phyloP scores from a whole-genome alignment of 2,113 vertebrate genomes.

The Sapajus apella region DNA sequence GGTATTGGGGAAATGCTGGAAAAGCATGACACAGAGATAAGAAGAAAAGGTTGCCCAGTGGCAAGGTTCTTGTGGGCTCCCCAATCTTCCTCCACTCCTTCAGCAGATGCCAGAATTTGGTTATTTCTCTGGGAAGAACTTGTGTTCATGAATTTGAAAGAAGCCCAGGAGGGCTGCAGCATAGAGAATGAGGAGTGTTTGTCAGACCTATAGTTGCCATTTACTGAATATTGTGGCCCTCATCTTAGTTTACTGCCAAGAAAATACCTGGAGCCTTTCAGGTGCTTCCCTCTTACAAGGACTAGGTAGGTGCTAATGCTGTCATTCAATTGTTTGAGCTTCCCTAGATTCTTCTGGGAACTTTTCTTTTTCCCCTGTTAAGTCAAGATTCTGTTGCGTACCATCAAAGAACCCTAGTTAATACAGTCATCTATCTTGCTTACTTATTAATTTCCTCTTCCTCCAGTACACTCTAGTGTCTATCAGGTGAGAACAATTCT shows the following conservation, averaged over 20 bases:
- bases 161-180: background rate
- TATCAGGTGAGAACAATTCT: background rate
- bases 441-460: background rate
- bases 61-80: background rate
- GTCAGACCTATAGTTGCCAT: fast-evolving
- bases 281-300: background rate
- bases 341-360: background rate
- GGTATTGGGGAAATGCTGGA: fast-evolving
- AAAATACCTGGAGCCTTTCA: background rate
- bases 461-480: background rate
- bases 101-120: background rate
- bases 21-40: too few relatives aligned
- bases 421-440: background rate
- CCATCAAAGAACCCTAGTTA: background rate
- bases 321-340: background rate
- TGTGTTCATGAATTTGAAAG: background rate
- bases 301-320: background rate
- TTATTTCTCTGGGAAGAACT: background rate
- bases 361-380: background rate
- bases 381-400: background rate
- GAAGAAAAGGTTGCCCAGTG: background rate
- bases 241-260: background rate
- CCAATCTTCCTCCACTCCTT: too few relatives aligned
- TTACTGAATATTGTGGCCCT: background rate
- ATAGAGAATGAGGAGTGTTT: background rate